Evolutionary conservation across 2,888 invertebrate species (phyloP), one percentile per base, ranked within the genome.

Genomic region (Diplolepis rosae): DNA sequence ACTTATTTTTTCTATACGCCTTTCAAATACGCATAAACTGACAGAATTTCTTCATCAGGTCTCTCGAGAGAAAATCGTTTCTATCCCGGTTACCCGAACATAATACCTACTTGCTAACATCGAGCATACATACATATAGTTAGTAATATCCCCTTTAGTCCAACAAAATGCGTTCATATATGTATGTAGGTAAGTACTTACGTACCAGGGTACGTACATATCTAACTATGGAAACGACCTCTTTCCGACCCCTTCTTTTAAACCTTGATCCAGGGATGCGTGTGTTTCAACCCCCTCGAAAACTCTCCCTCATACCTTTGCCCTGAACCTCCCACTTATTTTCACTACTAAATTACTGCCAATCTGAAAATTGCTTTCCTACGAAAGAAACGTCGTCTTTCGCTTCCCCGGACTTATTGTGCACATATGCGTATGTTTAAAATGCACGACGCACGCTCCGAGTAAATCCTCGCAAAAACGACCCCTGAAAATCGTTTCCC

Each of bases 321-420:
- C 24, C 9, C 51, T 6, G 4, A 65, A 51, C 75, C 68, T 73
- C 68, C 72, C 78, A 74, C 74, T 77, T 76, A 81, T 79, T 75
- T 78, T 75, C 77, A 71, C 73, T 77, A 77, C 81, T 83, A 82
- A 84, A 85, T 85, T 82, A 81, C 80, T 75, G 77, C 72, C 82
- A 73, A 78, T 72, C 77, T 72, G 78, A 80, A 84, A 84, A 84
- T 82, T 80, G 80, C 81, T 80, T 83, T 82, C 77, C 77, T 77
- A 78, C 80, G 75, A 79, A 81, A 84, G 82, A 83, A 80, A 81
- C 80, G 80, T 79, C 77, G 72, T 73, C 73, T 78, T 66, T 75
- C 76, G 71, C 56, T 66, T 61, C 74, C 65, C 68, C 75, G 79
- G 74, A 77, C 77, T 67, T n/a, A n/a, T n/a, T 67, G 51, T 67